Evolutionary conservation across 2,888 invertebrate species (phyloP), one percentile per base, ranked within the genome.

Genomic region (Drosophila neotestacea): DNA sequence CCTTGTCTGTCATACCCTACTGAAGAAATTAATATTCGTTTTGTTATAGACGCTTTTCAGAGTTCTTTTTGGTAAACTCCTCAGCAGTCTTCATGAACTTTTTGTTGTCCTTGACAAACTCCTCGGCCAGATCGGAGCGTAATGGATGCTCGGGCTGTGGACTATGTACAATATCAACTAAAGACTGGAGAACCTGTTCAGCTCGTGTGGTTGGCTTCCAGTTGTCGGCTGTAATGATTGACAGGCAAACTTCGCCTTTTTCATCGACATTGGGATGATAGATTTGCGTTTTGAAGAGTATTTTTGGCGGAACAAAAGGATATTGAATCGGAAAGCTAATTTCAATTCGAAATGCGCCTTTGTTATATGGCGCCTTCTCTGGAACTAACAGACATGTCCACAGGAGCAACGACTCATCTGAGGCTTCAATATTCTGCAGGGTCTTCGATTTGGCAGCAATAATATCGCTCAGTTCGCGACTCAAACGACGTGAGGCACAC

Each of bases 201-300:
- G 98, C 98, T 94, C 98, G 98, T 16, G 99, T 99, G 61, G 99
- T 99, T 59, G 99, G 99, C 93, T 99, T 99, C 99, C 99, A 99
- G 93, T 99, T 98, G 92, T 99, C 99, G 44, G 98, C 97, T 92
- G 96, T 97, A 89, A 99, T 98, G 80, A 99, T 99, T 6, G 99
- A 98, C 91, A 99, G 94, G 93, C 99, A 99, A 13, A 99, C 97
- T 92, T 99, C 98, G 1, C 99, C 99, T 91, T 99, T 99, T 93
- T 99, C 99, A 93, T 99, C 99, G 91, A 99, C 96, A 92, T 99
- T 99, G 54, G 99, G 99, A 93, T 99, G 99, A 93, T 99, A 99
- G 91, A 99, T 99, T 94, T 98, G 99, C 72, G 99, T 99, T 93
- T 98, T 98, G 93, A 99, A 99, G 91, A 96, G 96, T 92, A 99